Evolutionary conservation across 2,113 vertebrate species (phyloP), one percentile per base, ranked within the genome.

Genomic region (Candoia aspera): DNA sequence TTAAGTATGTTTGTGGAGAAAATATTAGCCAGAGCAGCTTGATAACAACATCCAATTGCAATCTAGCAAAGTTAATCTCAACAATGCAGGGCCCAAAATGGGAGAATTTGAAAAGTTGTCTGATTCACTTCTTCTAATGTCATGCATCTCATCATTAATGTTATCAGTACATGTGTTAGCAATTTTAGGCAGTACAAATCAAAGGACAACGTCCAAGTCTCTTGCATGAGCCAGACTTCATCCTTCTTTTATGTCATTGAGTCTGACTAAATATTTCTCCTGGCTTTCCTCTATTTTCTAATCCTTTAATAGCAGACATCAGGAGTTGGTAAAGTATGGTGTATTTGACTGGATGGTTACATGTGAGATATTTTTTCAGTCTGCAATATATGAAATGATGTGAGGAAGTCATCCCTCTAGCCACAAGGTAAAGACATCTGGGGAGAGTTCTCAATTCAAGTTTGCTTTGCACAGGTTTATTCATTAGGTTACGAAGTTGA

Each of bases 71-170:
- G 95, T 92, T 93, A 93, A 13, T 60, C 1, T 23, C 85, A 92
- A 92, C 13, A 92, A 68, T 0, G 0, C 59, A 46, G 54, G 55
- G 0, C 87, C 3, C 0, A 3, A 87, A 89, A n/a, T n/a, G 58
- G 15, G 2, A 12, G 29, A 94, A 8, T 62, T 53, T 85, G 73
- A 59, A 90, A 90, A 68, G 0, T 3, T 73, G 57, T 21, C 15
- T 94, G 6, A 49, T 94, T 88, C 10, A 73, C 88, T 93, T 83
- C 33, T 90, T 93, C 90, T 12, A 62, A 68, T 59, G 86, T 93
- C 92, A 85, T 62, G 58, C 9, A 62, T 53, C 87, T 93, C 59
- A 64, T 53, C 29, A 58, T 79, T 89, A 42, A 57, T 87, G n/a
- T 53, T 53, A 92, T 62, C 84, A 87, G n/a, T 68, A 8, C 9